Evolutionary conservation across 2,888 invertebrate genomes (phyloP), one percentile per base, ranked within the genome.

Genomic region (Cheilosia impressa): DNA sequence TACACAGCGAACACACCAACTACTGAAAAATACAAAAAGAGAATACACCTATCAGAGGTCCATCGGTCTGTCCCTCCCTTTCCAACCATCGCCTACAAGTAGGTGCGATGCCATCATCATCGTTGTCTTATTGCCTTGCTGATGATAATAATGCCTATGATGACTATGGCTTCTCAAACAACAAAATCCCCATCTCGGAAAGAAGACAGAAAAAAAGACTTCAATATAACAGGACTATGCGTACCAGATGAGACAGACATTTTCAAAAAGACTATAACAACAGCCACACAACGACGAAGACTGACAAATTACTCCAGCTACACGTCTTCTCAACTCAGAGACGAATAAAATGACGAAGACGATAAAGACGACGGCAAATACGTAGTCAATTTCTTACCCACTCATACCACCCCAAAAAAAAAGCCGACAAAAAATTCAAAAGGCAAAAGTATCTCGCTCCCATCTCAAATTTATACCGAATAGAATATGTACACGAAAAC

Each of bases 301-400:
- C 80, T 71, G 81, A 85, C 85, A 85, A 85, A 85, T 85, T 85
- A 85, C 81, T 81, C 75, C 69, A 62, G 55, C 80, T 68, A 68
- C 60, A 71, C 77, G 76, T 82, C 66, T 78, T 82, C 66, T 78
- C 80, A 47, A 4, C 47, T 65, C 43, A 22, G 63, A 58, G 72
- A 81, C 75, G 81, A 85, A 76, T 68, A 81, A 80, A 81, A 81
- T 71, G 85, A 82, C 80, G 38, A 38, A 3, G 38, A 13, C 13
- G 81, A 85, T 85, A 85, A 80, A 85, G 85, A 85, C 85, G 85
- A 81, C 85, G 85, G 81, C 85, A 76, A 65, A 85, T 81, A 85
- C 76, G 66, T 68, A 76, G 75, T 66, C 71, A 85, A 85, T 77
- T 71, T 55, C 57, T 65, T 66, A 31, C 62, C 65, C 71, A 77